Base-by-base conservation (phyloP, 2,797 vertebrate species). In the Acanthornis magna region DNA sequence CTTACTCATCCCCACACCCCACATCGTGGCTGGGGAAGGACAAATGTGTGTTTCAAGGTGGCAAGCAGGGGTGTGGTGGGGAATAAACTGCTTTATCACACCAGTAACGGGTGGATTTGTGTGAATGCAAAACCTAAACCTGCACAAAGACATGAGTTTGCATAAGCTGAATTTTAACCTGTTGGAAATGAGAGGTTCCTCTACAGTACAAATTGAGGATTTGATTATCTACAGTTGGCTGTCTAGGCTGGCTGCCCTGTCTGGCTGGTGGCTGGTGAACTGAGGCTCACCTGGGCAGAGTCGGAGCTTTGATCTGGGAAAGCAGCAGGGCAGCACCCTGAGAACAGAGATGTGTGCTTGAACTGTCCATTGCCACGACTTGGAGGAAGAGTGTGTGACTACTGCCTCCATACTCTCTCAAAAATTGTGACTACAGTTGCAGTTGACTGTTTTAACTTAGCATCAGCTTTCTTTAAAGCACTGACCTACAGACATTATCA, bases 1-100 rank as follows among this genome's bases (percentile, higher is more conserved):
- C 54, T 47, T 71, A 61, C 45, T 67, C 61, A 12, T 8, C 51
- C 48, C 23, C 32, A 21, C 3, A 1, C 61, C 75, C 86, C 32
- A 11, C 58, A 4, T 1, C 0, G 2, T 16, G 50, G 7, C 1
- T 53, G 6, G 19, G 48, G 30, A n/a, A 60, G 6, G 18, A 54
- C 32, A 72, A 68, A 8, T 17, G 4, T 0, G 4, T 12, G 22
- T 50, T 45, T 55, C 20, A 43, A 80, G 20, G 50, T 27, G 25
- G 26, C 2, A 0, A 50, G 19, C 32, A 26, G 7, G 7, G 16
- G 11, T 14, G 7, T 27, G 30, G 25, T 30, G 11, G 13, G 40
- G 13, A 88, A 63, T 29, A 51, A 54, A 54, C 45, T 68, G 61
- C 42, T 76, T 45, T 32, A 22, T 34, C 47, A 54, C 45, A 40